Conservation (phyloP, 1,140 invertebrate genomes). For the Tribolium castaneum region DNA sequence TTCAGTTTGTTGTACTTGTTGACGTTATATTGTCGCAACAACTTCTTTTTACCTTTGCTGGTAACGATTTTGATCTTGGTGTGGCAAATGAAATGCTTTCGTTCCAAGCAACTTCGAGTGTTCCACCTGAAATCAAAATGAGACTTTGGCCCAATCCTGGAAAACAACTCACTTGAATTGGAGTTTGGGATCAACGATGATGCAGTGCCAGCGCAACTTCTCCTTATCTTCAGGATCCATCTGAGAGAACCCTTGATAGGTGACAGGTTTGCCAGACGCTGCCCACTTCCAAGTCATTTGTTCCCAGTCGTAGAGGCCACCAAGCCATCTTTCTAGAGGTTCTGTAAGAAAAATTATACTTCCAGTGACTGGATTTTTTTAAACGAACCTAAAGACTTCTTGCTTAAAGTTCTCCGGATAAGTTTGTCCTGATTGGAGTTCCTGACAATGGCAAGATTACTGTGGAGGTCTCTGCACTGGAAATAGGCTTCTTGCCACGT, state of each 20-base stretch:
- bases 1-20: slow-evolving; percentile 47
- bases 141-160: neutral
- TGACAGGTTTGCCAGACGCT: slow-evolving; percentile 67
- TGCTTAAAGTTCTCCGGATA: slow-evolving; percentile 74
- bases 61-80: slow-evolving; percentile 40
- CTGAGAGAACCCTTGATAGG: slow-evolving; percentile 50
- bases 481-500: slow-evolving; percentile 80
- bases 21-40: slow-evolving; percentile 44
- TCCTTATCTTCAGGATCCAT: slow-evolving; percentile 22
- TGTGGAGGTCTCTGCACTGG: slow-evolving; percentile 74
- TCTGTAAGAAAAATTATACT: slow-evolving; percentile 64
- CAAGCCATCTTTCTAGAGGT: slow-evolving; percentile 78
- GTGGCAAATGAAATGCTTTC: slow-evolving; percentile 45
- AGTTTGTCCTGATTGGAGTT: slow-evolving; percentile 76
- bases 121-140: slow-evolving; percentile 43
- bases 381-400: slow-evolving; percentile 68
- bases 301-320: slow-evolving; percentile 78
- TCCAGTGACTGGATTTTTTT: neutral
- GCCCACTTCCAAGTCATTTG: slow-evolving; percentile 78
- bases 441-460: slow-evolving; percentile 75
- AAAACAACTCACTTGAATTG: slow-evolving; percentile 39
- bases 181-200: slow-evolving; percentile 40
- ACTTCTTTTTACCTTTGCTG: slow-evolving; percentile 40
- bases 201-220: slow-evolving; percentile 42
- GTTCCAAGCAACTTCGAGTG: slow-evolving; percentile 37